Evolutionary conservation across 2,888 invertebrate species (phyloP).

Genomic region (Autographa pulchrina): DNA sequence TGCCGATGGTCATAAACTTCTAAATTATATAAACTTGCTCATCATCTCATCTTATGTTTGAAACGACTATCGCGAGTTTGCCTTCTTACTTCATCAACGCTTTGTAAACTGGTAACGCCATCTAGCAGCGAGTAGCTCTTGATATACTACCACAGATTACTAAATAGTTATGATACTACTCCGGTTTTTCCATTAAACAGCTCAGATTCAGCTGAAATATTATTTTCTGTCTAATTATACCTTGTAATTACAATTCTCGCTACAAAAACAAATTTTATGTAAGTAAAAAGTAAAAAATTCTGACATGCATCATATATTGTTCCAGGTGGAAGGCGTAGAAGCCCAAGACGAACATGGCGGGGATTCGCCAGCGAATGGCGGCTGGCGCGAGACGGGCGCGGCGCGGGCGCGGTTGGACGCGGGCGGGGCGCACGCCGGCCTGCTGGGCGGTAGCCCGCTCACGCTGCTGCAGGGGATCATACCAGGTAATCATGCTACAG

Average conservation of each 20-base stretch:
- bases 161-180: too few relatives aligned
- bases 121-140: slow-evolving; percentile 26
- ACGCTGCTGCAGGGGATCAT: slow-evolving; percentile 94
- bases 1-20: too few relatives aligned
- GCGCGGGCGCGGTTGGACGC: slow-evolving; percentile 78
- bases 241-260: too few relatives aligned
- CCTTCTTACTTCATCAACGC: too few relatives aligned
- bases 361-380: slow-evolving; percentile 42
- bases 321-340: slow-evolving; percentile 83
- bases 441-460: slow-evolving; percentile 91
- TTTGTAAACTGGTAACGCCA: slow-evolving; percentile 5
- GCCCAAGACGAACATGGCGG: slow-evolving; percentile 60
- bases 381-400: slow-evolving; percentile 59
- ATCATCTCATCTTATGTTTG: neutral
- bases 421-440: slow-evolving; percentile 80
- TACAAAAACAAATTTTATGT: too few relatives aligned
- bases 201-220: too few relatives aligned
- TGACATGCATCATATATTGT: neutral
- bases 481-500: slow-evolving; percentile 90
- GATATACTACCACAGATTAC: too few relatives aligned
- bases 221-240: too few relatives aligned
- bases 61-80: too few relatives aligned
- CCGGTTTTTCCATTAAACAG: too few relatives aligned
- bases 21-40: neutral
- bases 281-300: neutral